These are phyloP conservation scores for Gymnoscelis rufifasciata DNA, from an alignment of 2,888 invertebrate species.

Conservation along the genomic window DNA sequence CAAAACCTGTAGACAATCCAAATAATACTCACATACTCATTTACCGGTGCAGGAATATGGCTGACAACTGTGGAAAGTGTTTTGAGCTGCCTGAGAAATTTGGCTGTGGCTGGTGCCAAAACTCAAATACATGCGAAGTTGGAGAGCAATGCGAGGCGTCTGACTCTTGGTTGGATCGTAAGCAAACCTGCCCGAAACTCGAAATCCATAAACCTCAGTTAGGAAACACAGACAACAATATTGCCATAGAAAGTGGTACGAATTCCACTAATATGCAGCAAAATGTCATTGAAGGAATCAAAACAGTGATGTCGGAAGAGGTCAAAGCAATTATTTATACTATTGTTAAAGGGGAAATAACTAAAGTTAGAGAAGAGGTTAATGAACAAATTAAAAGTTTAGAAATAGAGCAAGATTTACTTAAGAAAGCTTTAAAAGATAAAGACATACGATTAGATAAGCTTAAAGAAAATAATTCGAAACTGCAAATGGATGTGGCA, in stretches of 20 bases:
- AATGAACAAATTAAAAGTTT: no score
- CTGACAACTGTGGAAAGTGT: slow-evolving; percentile 98
- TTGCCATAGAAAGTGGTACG: slow-evolving; percentile 97
- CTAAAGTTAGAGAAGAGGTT: no score
- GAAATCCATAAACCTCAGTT: slow-evolving; percentile 91
- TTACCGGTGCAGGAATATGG: slow-evolving; percentile 97
- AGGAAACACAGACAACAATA: slow-evolving; percentile 97
- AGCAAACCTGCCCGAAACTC: slow-evolving; percentile 96
- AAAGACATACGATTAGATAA: no score
- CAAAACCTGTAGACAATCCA: slow-evolving; percentile 96
- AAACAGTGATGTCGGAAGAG: no score
- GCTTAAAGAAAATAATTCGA: no score
- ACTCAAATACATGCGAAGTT: slow-evolving; percentile 93
- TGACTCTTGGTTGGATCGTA: slow-evolving; percentile 92
- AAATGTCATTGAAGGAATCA: no score
- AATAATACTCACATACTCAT: slow-evolving; percentile 96
- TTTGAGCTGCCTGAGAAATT: slow-evolving; percentile 93
- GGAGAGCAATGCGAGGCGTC: slow-evolving; percentile 91
- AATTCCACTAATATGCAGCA: no score
- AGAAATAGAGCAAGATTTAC: no score
- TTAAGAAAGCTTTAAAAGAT: no score
- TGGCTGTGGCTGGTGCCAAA: slow-evolving; percentile 98
- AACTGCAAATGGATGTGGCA: no score
- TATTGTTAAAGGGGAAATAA: no score
- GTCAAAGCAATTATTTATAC: no score